Evolutionary conservation across 2,113 vertebrate species (phyloP), one percentile per base, ranked within the genome.

Genomic region (Apteryx owenii): DNA sequence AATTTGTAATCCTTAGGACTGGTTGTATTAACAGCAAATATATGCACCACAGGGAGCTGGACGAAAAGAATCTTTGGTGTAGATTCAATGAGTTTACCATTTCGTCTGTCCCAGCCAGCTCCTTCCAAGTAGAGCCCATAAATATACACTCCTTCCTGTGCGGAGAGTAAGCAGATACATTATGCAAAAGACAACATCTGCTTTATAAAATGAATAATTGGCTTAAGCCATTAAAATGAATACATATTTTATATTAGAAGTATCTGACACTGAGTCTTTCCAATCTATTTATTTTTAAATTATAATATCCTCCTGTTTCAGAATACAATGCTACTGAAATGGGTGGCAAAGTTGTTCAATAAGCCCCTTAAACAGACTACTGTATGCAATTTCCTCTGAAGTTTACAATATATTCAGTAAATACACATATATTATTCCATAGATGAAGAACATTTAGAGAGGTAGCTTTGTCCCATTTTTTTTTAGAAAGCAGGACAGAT

Each of bases 81-180:
- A 28, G 98, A 98, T 81, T 98, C 98, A 2, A 69, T 89, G 10
- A 98, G 97, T 79, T 96, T 96, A 75, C 96, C 95, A 10, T 98
- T 98, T 79, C 97, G 81, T 78, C 95, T 94, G 94, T 98, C 98
- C 98, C 98, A 98, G 62, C 97, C 96, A 15, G 98, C 98, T 26
- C 98, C 98, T 7, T 98, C 98, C 97, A 98, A 87, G 75, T 98
- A 98, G 2, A 98, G 97, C 51, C 98, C 98, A 5, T 98, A 95
- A 85, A 98, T 97, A 62, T 98, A 98, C 3, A 98, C 98, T 5
- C 98, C 98, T 92, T 98, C 98, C 98, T 98, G 95, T 78, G 69
- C 50, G 51, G 71, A 89, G 16, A 95, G 51, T 75, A 90, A 81
- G 65, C 44, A 94, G 84, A 76, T 36, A 87, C 14, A 72, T 86